phyloP scores from a whole-genome alignment of 2,888 invertebrate genomes.

The Argyra leucocephala region DNA sequence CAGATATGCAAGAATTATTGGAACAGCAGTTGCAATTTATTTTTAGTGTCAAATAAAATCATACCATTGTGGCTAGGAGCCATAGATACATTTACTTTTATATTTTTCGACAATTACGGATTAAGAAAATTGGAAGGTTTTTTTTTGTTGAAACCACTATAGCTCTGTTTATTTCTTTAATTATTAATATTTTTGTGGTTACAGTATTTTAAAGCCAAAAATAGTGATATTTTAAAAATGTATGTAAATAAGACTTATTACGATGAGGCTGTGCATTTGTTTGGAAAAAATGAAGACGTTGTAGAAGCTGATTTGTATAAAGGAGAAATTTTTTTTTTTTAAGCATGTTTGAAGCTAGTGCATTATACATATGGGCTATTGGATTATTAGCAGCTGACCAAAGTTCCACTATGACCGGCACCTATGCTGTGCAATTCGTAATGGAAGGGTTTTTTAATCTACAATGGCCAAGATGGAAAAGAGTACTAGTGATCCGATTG shows the following conservation, averaged over 20 bases:
- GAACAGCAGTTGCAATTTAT: constrained; percentile 79
- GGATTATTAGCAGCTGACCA: constrained; percentile 67
- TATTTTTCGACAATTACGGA: constrained; percentile 77
- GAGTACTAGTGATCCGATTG: constrained; percentile 72
- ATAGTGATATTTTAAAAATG: constrained; percentile 48
- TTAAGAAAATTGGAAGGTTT: constrained; percentile 70
- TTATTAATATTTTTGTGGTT: constrained; percentile 83
- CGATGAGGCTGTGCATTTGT: constrained; percentile 35
- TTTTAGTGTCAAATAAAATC: constrained; percentile 64
- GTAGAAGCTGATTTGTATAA: constrained; percentile 62
- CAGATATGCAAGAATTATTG: constrained; percentile 89
- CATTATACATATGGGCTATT: constrained; percentile 78
- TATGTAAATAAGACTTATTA: constrained; percentile 38
- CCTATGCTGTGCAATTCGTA: constrained; percentile 79
- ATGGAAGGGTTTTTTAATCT: constrained; percentile 83
- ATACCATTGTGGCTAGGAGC: constrained; percentile 74
- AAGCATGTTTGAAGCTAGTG: constrained; percentile 63
- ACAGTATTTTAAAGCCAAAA: constrained; percentile 64
- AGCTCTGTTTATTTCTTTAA: constrained; percentile 71
- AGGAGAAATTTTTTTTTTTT: constrained; percentile 65
- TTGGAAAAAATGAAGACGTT: constrained; percentile 43
- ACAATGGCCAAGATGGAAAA: constrained; percentile 77
- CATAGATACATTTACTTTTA: constrained; percentile 79
- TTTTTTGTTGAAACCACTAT: constrained; percentile 69
- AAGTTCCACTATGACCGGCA: constrained; percentile 76